Evolutionary conservation across 1,140 invertebrate species (phyloP).

Genomic region (Bombus soroeensis): DNA sequence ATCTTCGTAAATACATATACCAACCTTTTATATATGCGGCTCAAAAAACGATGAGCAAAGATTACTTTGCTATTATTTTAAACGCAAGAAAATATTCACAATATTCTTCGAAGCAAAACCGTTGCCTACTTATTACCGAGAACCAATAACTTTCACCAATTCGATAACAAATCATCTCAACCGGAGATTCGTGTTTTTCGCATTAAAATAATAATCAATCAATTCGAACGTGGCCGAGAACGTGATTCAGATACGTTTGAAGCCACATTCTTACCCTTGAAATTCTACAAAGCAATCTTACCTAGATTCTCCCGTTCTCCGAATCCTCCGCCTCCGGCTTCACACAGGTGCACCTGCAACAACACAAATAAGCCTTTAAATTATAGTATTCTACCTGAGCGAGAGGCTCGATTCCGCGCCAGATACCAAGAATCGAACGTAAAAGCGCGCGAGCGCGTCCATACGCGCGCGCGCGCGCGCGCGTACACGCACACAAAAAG

Average conservation of each 20-base stretch:
- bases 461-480: neutral
- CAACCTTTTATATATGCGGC: neutral
- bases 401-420: neutral
- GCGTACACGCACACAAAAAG: neutral
- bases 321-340: conserved; percentile 70
- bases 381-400: conserved; percentile 21
- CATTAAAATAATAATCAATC: conserved; percentile 3
- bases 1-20: neutral
- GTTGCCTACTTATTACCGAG: neutral
- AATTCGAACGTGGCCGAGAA: neutral
- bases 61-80: neutral
- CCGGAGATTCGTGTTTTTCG: neutral
- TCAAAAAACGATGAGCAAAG: neutral
- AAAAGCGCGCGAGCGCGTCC: neutral
- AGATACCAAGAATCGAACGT: conserved; percentile 25
- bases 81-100: neutral
- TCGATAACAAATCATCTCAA: neutral
- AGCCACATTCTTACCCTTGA: neutral
- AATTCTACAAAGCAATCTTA: conserved; percentile 44
- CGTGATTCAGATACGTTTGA: neutral
- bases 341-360: conserved; percentile 67
- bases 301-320: conserved; percentile 75
- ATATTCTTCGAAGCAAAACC: neutral
- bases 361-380: conserved; percentile 45
- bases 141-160: neutral